Evolutionary conservation across 2,888 invertebrate species (phyloP).

Genomic region (Meteorus cinctellus): DNA sequence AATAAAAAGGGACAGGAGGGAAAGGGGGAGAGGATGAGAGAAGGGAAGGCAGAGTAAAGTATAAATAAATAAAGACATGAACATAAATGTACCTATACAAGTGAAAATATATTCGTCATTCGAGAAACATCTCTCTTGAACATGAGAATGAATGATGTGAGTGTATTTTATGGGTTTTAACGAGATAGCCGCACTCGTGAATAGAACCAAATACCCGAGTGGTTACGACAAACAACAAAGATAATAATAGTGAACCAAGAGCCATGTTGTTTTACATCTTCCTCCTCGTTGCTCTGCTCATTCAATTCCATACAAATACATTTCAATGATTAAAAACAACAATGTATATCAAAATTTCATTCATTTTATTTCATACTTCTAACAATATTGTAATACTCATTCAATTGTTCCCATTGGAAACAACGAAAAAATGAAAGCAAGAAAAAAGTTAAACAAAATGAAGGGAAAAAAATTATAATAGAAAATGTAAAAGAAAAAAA

Average conservation of each 20-base stretch:
- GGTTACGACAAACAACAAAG: constrained; percentile 26
- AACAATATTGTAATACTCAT: too few relatives aligned
- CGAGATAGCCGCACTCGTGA: constrained; percentile 13
- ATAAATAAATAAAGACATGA: constrained; percentile 22
- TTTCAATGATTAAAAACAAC: neutral
- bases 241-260: constrained; percentile 25
- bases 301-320: constrained; percentile 28
- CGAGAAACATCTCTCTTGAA: constrained; percentile 11
- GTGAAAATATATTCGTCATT: constrained; percentile 19
- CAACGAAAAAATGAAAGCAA: neutral
- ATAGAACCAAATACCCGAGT: constrained; percentile 17
- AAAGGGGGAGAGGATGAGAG: neutral
- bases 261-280: constrained; percentile 5
- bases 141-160: constrained; percentile 15
- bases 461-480: constrained; percentile 16
- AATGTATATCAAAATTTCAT: too few relatives aligned
- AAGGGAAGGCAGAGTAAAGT: neutral
- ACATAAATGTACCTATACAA: constrained; percentile 28
- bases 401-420: too few relatives aligned
- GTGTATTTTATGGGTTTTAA: neutral
- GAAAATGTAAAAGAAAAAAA: constrained; percentile 24
- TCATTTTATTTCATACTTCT: too few relatives aligned
- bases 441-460: neutral
- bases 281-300: constrained; percentile 34
- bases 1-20: neutral